Conservation (phyloP, 2,797 vertebrate species). For the Sebastolobus altivelis region DNA sequence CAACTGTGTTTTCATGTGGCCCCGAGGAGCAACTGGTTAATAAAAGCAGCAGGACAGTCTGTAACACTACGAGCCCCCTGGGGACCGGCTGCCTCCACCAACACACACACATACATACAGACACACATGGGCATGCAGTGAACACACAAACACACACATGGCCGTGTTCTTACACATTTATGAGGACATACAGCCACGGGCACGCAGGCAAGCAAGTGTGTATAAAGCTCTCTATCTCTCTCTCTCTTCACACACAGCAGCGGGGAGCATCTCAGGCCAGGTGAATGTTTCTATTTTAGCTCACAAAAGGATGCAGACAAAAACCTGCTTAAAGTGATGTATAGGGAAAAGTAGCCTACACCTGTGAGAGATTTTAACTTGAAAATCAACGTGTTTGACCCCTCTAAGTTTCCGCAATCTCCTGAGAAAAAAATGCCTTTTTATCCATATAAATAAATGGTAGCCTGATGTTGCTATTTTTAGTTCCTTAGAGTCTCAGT, state of each 20-base stretch:
- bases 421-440: slow-evolving; percentile 17
- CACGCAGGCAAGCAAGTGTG: not conserved
- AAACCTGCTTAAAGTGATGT: not conserved
- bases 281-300: slow-evolving; percentile 23
- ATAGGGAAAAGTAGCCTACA: not conserved
- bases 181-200: slow-evolving; percentile 22
- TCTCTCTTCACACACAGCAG: not conserved
- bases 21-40: slow-evolving; percentile 59
- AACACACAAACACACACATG: slow-evolving; percentile 13
- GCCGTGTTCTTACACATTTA: not conserved
- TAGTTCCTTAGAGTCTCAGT: not conserved
- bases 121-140: not conserved
- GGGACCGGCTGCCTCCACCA: slow-evolving; percentile 8
- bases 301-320: not conserved
- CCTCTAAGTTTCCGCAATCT: not conserved
- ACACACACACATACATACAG: slow-evolving; percentile 9
- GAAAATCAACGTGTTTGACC: slow-evolving; percentile 23
- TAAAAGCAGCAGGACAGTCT: slow-evolving; percentile 65
- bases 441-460: not conserved
- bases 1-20: slow-evolving; percentile 51
- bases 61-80: slow-evolving; percentile 35
- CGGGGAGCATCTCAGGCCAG: slow-evolving; percentile 11
- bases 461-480: slow-evolving; percentile 7
- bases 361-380: slow-evolving; percentile 2
- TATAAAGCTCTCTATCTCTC: not conserved